Conservation (phyloP, 1,140 invertebrate species). For the Hypothenemus hampei region DNA sequence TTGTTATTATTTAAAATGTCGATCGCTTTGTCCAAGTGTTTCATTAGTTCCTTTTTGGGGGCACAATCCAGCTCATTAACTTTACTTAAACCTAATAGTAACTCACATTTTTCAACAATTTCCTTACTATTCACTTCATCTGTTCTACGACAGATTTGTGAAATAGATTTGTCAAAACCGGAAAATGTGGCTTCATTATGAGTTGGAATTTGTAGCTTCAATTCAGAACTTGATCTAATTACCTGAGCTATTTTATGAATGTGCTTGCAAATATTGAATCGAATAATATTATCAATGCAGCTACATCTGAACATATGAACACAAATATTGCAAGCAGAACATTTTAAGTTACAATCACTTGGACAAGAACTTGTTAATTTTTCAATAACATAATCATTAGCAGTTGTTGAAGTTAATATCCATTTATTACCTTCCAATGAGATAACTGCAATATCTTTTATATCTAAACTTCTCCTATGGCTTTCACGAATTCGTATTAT, state of each 20-base stretch:
- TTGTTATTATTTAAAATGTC: not conserved
- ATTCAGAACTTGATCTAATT: not conserved
- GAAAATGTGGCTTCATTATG: not conserved
- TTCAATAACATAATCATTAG: conserved; percentile 6
- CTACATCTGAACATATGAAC: conserved; percentile 10
- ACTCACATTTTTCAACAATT: not conserved
- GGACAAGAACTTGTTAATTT: conserved; percentile 1
- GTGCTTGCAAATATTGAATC: conserved; percentile 10
- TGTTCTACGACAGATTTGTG: not conserved
- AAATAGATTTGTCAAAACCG: not conserved
- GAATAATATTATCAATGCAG: conserved; percentile 3
- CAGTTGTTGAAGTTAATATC: not conserved
- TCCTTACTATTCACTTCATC: not conserved
- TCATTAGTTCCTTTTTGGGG: not conserved
- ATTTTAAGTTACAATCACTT: conserved; percentile 6
- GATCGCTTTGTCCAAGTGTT: not conserved
- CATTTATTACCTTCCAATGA: not conserved
- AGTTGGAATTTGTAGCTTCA: not conserved
- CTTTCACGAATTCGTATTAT: conserved; percentile 6
- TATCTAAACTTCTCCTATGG: not conserved
- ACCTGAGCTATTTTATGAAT: conserved; percentile 2
- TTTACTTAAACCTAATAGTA: not conserved
- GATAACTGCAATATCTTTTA: conserved; percentile 6
- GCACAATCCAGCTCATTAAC: not conserved
- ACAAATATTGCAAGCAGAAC: not conserved